Base-by-base conservation (phyloP, 2,113 vertebrate species). In the Herpetotheres cachinnans region DNA sequence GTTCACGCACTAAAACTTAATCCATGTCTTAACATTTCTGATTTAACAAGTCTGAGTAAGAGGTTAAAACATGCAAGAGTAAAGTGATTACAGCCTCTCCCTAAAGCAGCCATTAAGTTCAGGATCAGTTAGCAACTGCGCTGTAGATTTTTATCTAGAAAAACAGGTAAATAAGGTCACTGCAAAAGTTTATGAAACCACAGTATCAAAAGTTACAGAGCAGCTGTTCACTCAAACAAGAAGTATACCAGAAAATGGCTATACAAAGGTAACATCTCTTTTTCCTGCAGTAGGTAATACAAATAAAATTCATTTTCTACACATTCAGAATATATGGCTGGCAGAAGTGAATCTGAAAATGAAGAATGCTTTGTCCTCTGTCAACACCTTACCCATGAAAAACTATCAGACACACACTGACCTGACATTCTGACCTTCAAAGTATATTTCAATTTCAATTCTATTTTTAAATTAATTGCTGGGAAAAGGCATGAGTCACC, bases 401-500 rank as follows among this genome's bases (percentile, higher is more conserved):
- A 80, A 16, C 20, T 34, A 50, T 8, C 73, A 83, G 59, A 89
- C 79, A 58, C 46, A 77, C 42, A 27, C 42, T 89, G 92, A 56
- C 66, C 93, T 65, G 67, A 61, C 82, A 78, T 38, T 89, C 77
- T 93, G 94, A 76, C 91, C 95, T 79, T 71, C 86, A 72, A 55
- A 82, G 81, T 74, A 50, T 95, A 86, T 97, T 97, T 94, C 96
- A 93, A 29, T 92, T 81, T 67, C 86, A 91, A 91, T 42, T 93
- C 96, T 96, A 97, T 97, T 97, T 96, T 97, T 96, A 95, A 92
- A 92, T 74, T 22, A 93, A 92, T 84, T 91, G 89, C 92, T 93
- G 83, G 95, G 96, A 95, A 97, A 95, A 96, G 89, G 81, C 86
- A 97, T 93, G 96, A 97, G 85, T 97, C 93, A 96, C 62, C 93